Evolutionary conservation across 2,113 vertebrate species (phyloP).

Genomic region (Ahaetulla prasina): DNA sequence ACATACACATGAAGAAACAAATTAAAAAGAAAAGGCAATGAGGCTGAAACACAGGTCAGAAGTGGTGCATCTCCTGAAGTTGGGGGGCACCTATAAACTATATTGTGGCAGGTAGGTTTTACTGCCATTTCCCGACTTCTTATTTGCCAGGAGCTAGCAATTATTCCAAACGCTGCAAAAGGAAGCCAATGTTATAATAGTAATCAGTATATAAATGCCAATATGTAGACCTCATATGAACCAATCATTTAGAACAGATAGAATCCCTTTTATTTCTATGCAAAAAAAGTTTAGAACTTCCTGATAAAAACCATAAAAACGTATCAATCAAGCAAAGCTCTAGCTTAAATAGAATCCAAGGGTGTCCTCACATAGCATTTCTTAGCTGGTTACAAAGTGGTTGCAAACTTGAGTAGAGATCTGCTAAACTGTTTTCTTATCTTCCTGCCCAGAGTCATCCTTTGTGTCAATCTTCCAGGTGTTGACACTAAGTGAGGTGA

Average conservation of each 20-base stretch:
- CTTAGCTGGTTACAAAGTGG: neutral
- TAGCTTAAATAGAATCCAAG: neutral
- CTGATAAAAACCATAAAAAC: slow-evolving; percentile 25
- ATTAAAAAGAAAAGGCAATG: slow-evolving; percentile 45
- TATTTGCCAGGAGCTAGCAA: slow-evolving; percentile 74
- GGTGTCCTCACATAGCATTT: neutral
- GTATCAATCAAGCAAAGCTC: neutral
- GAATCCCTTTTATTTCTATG: slow-evolving; percentile 56
- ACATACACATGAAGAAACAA: slow-evolving; percentile 67
- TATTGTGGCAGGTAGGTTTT: slow-evolving; percentile 67
- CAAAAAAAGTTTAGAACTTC: slow-evolving; percentile 45
- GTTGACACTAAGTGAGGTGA: neutral
- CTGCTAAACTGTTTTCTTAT: neutral
- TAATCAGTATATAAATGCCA: slow-evolving; percentile 72
- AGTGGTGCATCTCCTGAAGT: slow-evolving; percentile 49
- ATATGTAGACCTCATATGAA: slow-evolving; percentile 61
- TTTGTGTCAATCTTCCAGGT: neutral
- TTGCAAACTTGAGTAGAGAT: neutral
- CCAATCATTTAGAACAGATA: slow-evolving; percentile 62
- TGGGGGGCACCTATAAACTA: slow-evolving; percentile 67
- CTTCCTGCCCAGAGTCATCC: neutral
- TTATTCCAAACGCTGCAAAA: slow-evolving; percentile 78
- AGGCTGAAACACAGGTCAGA: slow-evolving; percentile 68
- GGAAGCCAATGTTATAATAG: slow-evolving; percentile 69
- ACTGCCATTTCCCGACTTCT: slow-evolving; percentile 64